These are phyloP conservation scores for Xenopus tropicalis DNA, from an alignment of 2,113 vertebrate genomes.

Conservation along the genomic window UCB_Xtro_10.0 CM004450.2:119054501-119055000, in stretches of 20 bases:
- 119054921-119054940: too few species aligned
- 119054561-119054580: conserved; percentile 12
- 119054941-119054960: too few species aligned
- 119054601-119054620: background rate
- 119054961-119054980: too few species aligned
- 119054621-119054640: background rate
- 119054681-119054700: background rate
- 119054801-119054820: too few species aligned
- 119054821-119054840: too few species aligned
- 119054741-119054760: background rate
- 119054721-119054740: background rate
- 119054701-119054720: background rate
- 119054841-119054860: too few species aligned
- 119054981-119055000: too few species aligned
- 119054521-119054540: background rate
- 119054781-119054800: too few species aligned
- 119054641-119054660: background rate
- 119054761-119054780: too few species aligned
- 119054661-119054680: background rate
- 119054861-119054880: too few species aligned
- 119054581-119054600: background rate
- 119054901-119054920: too few species aligned
- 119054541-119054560: background rate
- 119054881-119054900: too few species aligned
- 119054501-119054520: background rate